Evolutionary conservation across 2,888 invertebrate species (phyloP).

Genomic region (Eilema caniola): DNA sequence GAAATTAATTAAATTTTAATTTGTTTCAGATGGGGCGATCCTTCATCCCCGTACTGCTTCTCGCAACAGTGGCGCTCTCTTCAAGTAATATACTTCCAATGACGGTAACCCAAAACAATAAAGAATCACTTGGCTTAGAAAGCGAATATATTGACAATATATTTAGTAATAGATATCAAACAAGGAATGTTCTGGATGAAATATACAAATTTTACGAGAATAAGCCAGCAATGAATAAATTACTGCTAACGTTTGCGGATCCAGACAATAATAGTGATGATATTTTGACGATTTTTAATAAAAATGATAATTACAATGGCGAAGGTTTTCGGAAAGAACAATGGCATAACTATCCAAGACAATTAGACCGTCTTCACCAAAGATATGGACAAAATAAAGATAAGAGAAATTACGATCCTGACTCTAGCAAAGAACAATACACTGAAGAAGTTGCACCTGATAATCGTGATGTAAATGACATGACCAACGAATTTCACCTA

Average conservation of each 20-base stretch:
- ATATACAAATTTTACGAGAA: constrained; percentile 62
- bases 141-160: constrained; percentile 76
- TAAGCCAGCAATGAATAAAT: constrained; percentile 43
- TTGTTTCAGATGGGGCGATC: constrained; percentile 80
- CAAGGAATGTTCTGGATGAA: constrained; percentile 64
- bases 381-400: constrained; percentile 54
- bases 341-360: constrained; percentile 80
- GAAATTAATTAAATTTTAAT: constrained; percentile 3
- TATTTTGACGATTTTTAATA: constrained; percentile 57
- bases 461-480: constrained; percentile 44
- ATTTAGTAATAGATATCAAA: constrained; percentile 67
- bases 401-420: constrained; percentile 62
- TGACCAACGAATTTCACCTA: constrained; percentile 62
- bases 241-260: constrained; percentile 49
- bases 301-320: constrained; percentile 65
- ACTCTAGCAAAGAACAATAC: constrained; percentile 51
- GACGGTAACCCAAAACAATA: constrained; percentile 61
- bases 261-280: constrained; percentile 58
- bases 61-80: constrained; percentile 75
- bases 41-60: constrained; percentile 70
- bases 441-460: constrained; percentile 49
- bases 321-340: constrained; percentile 77
- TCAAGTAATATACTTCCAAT: constrained; percentile 77
- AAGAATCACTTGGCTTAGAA: constrained; percentile 58
- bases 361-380: constrained; percentile 74